Base-by-base conservation (phyloP, 37 sponge, comb jelly and placozoan species). In the Hormiphora californensis region DNA sequence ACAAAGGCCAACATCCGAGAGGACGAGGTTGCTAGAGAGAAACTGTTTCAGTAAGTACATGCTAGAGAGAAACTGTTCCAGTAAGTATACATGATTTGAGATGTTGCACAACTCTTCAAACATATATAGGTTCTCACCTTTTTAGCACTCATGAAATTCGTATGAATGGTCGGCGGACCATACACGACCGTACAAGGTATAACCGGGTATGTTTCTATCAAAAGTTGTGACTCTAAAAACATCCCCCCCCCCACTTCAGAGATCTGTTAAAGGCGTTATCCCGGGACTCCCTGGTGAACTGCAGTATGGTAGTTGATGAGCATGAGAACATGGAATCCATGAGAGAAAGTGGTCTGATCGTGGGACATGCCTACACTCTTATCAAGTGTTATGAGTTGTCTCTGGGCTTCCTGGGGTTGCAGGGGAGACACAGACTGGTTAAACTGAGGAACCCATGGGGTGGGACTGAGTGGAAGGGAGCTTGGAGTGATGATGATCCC, bases 361-460 rank as follows among this genome's bases (percentile, higher is more conserved):
- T 65, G 8, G 67, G 67, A 32, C 67, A 65, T 31, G 67, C 67
- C 34, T 65, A 65, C 67, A 65, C 67, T 17, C 31, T 65, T 17
- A 65, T 65, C 15, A 27, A 39, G 37, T 27, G 33, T 17, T 65
- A 65, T 31, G 67, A 65, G 67, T 65, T 65, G 35, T 65, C 67
- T 7, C 28, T 65, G 15, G 67, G 67, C 8, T 65, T 65, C 37
- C 67, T 65, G 3, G 67, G 67, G 21, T 28, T 65, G 37, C 19
- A 17, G 32, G 67, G 37, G 15, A 65, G 35, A 17, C 67, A 65
- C 67, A 65, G 81, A 4, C 44, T 73, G 81, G 43, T 73, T 0
- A 73, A 73, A 28, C 81, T 73, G 19, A 25, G 81, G 49, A 73
- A 73, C 23, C 81, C 81, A 5, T 73, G 81, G 81, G 81, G 81